phyloP scores from a whole-genome alignment of 2,888 invertebrate genomes.

The Acleris sparsana region DNA sequence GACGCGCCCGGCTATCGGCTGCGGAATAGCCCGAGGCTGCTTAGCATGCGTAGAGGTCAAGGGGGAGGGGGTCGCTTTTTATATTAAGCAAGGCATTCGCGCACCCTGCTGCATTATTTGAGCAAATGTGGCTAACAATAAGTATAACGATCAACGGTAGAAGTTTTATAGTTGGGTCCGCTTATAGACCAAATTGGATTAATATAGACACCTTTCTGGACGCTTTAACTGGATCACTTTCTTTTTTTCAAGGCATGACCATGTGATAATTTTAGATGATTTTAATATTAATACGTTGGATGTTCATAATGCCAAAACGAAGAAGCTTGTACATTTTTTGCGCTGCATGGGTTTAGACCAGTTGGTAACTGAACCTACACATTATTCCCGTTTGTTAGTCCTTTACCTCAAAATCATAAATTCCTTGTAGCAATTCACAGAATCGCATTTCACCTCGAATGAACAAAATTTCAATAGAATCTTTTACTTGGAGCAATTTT shows the following conservation, averaged over 20 bases:
- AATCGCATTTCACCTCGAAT: too few relatives aligned
- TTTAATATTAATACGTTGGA: background rate
- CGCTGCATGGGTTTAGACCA: background rate
- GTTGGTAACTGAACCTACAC: constrained; percentile 3
- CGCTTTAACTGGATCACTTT: background rate
- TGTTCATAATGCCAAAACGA: background rate
- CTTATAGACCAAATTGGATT: background rate
- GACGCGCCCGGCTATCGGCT: constrained; percentile 21
- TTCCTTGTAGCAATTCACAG: too few relatives aligned
- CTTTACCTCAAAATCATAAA: too few relatives aligned
- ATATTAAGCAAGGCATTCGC: constrained; percentile 1
- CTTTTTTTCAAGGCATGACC: background rate
- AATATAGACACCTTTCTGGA: background rate
- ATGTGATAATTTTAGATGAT: background rate
- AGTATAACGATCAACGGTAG: background rate
- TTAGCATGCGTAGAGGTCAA: background rate
- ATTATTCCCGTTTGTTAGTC: too few relatives aligned
- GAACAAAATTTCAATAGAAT: too few relatives aligned
- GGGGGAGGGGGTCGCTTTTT: constrained; percentile 34
- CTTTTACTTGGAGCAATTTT: too few relatives aligned
- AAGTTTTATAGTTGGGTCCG: background rate
- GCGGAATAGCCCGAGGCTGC: constrained; percentile 13
- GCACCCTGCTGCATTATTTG: background rate
- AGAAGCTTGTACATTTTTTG: background rate
- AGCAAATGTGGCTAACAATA: constrained; percentile 12